Evolutionary conservation across 2,797 vertebrate genomes (phyloP).

Genomic region (Helostoma temminkii): DNA sequence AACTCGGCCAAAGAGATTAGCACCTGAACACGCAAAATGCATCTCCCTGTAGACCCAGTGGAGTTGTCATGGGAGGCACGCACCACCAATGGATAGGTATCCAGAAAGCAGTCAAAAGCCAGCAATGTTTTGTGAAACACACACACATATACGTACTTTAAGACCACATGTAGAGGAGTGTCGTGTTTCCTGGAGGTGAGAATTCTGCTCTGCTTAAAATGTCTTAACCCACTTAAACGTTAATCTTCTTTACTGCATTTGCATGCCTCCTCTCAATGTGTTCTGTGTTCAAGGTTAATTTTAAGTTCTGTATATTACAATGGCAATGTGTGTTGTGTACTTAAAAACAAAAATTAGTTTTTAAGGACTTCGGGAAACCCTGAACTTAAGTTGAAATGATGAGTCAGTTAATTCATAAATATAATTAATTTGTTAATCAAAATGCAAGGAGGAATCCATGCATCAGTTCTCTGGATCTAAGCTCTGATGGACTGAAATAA

Average conservation of each 20-base stretch:
- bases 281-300: not conserved
- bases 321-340: too few relatives aligned
- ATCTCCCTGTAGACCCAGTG: slow-evolving; percentile 34
- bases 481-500: too few relatives aligned
- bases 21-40: slow-evolving; percentile 50
- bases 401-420: too few relatives aligned
- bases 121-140: slow-evolving; percentile 56
- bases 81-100: slow-evolving; percentile 26
- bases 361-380: too few relatives aligned
- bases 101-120: slow-evolving; percentile 54
- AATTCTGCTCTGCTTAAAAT: slow-evolving; percentile 37
- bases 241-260: slow-evolving; percentile 53
- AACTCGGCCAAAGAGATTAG: slow-evolving; percentile 47
- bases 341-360: too few relatives aligned
- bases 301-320: too few relatives aligned
- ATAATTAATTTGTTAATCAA: too few relatives aligned
- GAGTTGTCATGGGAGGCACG: slow-evolving; percentile 57
- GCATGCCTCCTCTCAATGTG: slow-evolving; percentile 4
- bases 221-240: slow-evolving; percentile 42
- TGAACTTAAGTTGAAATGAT: too few relatives aligned
- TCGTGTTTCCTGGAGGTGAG: slow-evolving; percentile 44
- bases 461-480: too few relatives aligned
- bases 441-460: too few relatives aligned
- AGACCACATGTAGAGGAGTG: slow-evolving; percentile 40
- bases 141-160: not conserved